Percentiles rank a stretch among this genome's conserved stretches.
These are phyloP conservation scores for Carabus problematicus DNA, from an alignment of 2,888 invertebrate genomes.

Conservation along the genomic window DNA sequence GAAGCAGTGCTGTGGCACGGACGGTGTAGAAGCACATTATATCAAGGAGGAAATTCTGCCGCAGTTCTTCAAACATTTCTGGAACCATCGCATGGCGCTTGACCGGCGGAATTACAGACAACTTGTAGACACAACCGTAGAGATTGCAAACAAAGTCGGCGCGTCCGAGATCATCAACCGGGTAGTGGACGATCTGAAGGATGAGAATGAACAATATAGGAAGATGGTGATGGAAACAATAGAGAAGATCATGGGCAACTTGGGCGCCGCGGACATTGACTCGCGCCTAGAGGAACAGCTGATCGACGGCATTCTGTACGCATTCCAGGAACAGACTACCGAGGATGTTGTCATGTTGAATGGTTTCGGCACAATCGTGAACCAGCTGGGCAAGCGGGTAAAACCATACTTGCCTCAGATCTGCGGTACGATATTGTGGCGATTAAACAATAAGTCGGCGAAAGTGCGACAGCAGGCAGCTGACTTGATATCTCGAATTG, in stretches of 20 bases:
- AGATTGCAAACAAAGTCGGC: conserved; percentile 99
- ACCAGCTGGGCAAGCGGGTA: conserved; percentile 95
- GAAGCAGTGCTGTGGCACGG: conserved; percentile 99
- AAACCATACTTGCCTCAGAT: conserved; percentile 99
- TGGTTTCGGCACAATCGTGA: conserved; percentile 99
- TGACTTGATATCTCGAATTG: conserved; percentile 96
- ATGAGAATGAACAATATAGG: conserved; percentile 98
- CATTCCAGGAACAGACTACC: conserved; percentile 99
- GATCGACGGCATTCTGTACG: conserved; percentile 98
- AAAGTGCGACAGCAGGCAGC: conserved; percentile 99
- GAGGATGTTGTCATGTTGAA: conserved; percentile 99
- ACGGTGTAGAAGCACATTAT: conserved; percentile 99
- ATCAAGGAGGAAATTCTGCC: conserved; percentile 99
- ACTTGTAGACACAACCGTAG: conserved; percentile 98
- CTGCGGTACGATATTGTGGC: conserved; percentile 99
- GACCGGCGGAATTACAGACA: conserved; percentile 97
- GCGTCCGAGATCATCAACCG: conserved; percentile 98
- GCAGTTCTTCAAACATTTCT: conserved; percentile 98
- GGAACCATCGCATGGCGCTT: conserved; percentile 99
- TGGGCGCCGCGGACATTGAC: conserved; percentile 98
- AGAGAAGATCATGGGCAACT: conserved; percentile 96
- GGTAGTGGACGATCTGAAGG: conserved; percentile 98
- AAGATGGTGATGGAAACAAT: conserved; percentile 99
- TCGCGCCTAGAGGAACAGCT: conserved; percentile 97
- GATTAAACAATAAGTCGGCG: conserved; percentile 99